Evolutionary conservation across 2,797 vertebrate genomes (phyloP).

Genomic region (Clarias laeviceps): DNA sequence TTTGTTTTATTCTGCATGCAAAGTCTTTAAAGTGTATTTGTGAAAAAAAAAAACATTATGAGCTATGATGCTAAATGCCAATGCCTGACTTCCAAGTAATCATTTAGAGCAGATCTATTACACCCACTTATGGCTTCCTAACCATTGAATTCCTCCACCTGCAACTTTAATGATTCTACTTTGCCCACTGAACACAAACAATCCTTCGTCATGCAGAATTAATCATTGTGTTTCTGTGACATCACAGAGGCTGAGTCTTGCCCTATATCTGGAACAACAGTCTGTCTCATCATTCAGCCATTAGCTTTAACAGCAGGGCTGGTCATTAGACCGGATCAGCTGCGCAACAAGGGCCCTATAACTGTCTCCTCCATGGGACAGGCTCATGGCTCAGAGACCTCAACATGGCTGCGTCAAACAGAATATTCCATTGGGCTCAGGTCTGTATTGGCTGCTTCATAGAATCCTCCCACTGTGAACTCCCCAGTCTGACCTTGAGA

Average conservation of each 20-base stretch:
- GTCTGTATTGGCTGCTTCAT: conserved; percentile 22
- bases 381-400: conserved; percentile 29
- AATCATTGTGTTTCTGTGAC: conserved; percentile 20
- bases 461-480: conserved; percentile 3
- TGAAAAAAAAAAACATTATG: background rate
- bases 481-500: conserved; percentile 45
- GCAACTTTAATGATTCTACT: background rate
- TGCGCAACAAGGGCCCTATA: conserved; percentile 11
- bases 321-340: conserved; percentile 41
- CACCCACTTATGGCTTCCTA: background rate
- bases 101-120: background rate
- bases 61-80: background rate
- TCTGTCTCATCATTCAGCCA: conserved; percentile 28
- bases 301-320: conserved; percentile 40
- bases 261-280: conserved; percentile 14
- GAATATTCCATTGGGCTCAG: conserved; percentile 24
- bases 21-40: background rate
- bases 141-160: background rate
- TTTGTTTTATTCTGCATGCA: background rate
- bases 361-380: conserved; percentile 29
- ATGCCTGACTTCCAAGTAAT: background rate
- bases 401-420: background rate
- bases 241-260: conserved; percentile 18
- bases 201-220: conserved; percentile 20
- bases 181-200: conserved; percentile 22